Percentiles rank a stretch among this genome's conserved stretches.
Evolutionary conservation across 2,888 invertebrate genomes (phyloP).

Genomic region (Caenorhabditis sp.): DNA sequence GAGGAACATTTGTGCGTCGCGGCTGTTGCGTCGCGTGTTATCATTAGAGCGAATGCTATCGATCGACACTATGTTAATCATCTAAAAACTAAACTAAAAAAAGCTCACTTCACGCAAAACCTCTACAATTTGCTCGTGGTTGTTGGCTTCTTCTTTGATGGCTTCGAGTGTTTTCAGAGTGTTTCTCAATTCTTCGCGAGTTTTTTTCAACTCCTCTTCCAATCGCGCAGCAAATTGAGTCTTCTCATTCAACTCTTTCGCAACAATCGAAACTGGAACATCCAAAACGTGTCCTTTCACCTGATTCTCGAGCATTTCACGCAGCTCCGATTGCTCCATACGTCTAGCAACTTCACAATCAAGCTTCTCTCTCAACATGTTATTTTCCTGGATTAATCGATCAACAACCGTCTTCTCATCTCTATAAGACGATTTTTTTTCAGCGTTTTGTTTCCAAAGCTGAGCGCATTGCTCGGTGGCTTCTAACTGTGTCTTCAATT

Average conservation of each 20-base stretch:
- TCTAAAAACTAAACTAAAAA: neutral
- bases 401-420: constrained; percentile 25
- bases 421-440: constrained; percentile 23
- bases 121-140: constrained; percentile 35
- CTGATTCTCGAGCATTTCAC: constrained; percentile 23
- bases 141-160: constrained; percentile 26
- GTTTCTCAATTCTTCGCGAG: constrained; percentile 18
- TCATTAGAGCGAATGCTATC: no score
- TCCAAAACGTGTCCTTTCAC: constrained; percentile 10
- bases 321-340: constrained; percentile 24
- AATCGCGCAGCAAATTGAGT: constrained; percentile 20
- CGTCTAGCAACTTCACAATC: constrained; percentile 39
- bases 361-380: constrained; percentile 20
- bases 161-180: constrained; percentile 8
- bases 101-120: constrained; percentile 40
- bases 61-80: no score
- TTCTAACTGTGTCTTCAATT: constrained; percentile 24
- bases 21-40: no score
- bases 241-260: constrained; percentile 22
- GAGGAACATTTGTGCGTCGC: no score
- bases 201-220: constrained; percentile 16
- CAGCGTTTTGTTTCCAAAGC: constrained; percentile 31
- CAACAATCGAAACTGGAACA: constrained; percentile 15
- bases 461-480: constrained; percentile 25
- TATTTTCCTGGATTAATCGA: constrained; percentile 28